Percentiles rank a stretch among this genome's conserved stretches.
phyloP scores from a whole-genome alignment of 92 coral and sea anemone genomes.

The Bergia puertoricense region DNA sequence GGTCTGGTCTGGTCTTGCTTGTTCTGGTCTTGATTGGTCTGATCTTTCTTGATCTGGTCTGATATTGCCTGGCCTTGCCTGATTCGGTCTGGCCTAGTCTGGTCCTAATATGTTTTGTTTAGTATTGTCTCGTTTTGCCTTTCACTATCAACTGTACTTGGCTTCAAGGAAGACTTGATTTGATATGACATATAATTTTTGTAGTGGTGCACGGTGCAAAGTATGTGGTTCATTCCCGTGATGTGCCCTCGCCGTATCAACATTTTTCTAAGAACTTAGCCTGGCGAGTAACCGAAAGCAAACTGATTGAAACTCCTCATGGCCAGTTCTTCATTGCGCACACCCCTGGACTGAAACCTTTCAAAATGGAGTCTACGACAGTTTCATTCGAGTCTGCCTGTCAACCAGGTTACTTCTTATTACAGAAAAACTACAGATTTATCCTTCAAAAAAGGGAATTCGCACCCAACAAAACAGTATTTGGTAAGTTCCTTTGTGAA shows the following conservation, averaged over 20 bases:
- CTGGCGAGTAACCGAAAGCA: conserved; percentile 33
- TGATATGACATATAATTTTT: not conserved
- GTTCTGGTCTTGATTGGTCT: no score
- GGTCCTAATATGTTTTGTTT: no score
- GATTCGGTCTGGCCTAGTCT: no score
- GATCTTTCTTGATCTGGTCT: no score
- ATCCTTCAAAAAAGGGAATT: not conserved
- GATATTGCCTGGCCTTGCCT: no score
- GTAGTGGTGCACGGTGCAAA: conserved; percentile 36
- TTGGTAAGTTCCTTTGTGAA: not conserved
- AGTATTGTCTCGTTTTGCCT: no score
- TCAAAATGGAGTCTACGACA: not conserved
- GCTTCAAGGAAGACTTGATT: not conserved
- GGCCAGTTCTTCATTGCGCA: conserved; percentile 21
- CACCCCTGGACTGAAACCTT: conserved; percentile 32
- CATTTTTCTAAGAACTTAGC: not conserved
- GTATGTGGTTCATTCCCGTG: conserved; percentile 17
- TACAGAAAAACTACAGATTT: conserved; percentile 25
- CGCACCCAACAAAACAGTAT: conserved; percentile 15
- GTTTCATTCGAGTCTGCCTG: conserved; percentile 32
- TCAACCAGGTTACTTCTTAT: conserved; percentile 30
- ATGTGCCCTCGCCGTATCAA: not conserved
- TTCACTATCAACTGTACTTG: no score
- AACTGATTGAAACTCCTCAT: not conserved
- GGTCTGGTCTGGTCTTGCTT: no score